phyloP scores from a whole-genome alignment of 1,140 invertebrate genomes.

The Drosophila tristis region DNA sequence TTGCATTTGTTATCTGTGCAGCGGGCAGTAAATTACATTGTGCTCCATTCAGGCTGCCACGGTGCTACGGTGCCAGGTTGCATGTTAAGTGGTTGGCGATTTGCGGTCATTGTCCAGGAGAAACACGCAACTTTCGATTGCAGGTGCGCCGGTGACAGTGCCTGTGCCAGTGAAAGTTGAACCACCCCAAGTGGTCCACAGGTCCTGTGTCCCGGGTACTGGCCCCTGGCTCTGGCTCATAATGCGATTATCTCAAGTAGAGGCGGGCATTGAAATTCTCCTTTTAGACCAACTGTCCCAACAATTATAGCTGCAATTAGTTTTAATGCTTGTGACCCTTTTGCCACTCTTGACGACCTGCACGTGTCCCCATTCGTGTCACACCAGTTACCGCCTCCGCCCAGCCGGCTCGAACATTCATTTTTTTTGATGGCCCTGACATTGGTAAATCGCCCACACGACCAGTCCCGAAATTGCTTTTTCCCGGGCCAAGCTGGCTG shows the following conservation, averaged over 20 bases:
- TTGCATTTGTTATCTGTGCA: conserved; percentile 55
- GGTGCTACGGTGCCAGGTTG: conserved; percentile 15
- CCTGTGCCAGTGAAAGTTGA: neutral
- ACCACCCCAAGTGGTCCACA: conserved; percentile 1
- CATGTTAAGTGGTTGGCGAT: conserved; percentile 68
- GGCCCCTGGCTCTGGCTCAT: conserved; percentile 17
- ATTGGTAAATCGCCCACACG: conserved; percentile 59
- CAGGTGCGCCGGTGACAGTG: conserved; percentile 22
- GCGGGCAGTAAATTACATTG: conserved; percentile 53
- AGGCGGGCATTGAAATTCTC: conserved; percentile 41
- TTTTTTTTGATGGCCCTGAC: conserved; percentile 39
- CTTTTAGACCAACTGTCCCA: conserved; percentile 13
- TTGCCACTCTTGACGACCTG: conserved; percentile 39
- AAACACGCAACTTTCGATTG: conserved; percentile 4
- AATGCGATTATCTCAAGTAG: conserved; percentile 73
- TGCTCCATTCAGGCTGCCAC: neutral
- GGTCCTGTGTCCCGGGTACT: neutral
- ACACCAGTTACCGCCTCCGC: neutral
- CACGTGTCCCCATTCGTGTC: conserved; percentile 42
- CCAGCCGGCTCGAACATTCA: conserved; percentile 13
- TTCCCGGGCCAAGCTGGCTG: conserved; percentile 5
- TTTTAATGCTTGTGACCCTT: conserved; percentile 72
- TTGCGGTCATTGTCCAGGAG: conserved; percentile 40
- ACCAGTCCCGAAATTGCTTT: conserved; percentile 46
- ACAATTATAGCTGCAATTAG: conserved; percentile 76